Evolutionary conservation across 2,888 invertebrate species (phyloP).

Genomic region (Nomada fabriciana): DNA sequence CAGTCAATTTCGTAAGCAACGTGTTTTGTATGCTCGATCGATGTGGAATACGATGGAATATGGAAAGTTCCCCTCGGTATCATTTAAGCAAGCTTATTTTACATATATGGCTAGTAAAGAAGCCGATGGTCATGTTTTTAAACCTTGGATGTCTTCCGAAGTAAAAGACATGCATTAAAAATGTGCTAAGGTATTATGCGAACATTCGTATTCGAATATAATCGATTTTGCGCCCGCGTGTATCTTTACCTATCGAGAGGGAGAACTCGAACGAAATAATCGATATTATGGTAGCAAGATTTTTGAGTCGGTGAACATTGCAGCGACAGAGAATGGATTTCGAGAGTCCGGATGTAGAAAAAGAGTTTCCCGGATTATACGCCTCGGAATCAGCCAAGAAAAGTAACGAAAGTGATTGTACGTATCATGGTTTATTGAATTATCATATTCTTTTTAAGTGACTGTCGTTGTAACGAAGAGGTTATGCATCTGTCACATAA

Average conservation of each 20-base stretch:
- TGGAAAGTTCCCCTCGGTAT: constrained; percentile 74
- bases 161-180: not conserved
- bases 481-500: constrained; percentile 66
- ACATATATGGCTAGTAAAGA: constrained; percentile 78
- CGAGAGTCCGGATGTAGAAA: constrained; percentile 95
- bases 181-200: not conserved
- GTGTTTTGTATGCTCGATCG: constrained; percentile 69
- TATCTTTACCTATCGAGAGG: not conserved
- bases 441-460: not conserved
- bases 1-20: constrained; percentile 71
- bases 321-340: constrained; percentile 88
- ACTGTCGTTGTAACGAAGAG: constrained; percentile 33
- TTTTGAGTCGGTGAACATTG: constrained; percentile 42
- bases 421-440: constrained; percentile 81
- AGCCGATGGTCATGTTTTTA: constrained; percentile 75
- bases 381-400: constrained; percentile 92
- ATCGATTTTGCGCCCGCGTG: constrained; percentile 23
- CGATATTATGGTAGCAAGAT: constrained; percentile 44
- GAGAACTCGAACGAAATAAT: constrained; percentile 47
- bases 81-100: constrained; percentile 79
- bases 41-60: constrained; percentile 79
- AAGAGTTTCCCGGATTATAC: constrained; percentile 95
- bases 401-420: constrained; percentile 94
- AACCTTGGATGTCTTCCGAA: constrained; percentile 67
- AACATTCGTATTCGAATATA: constrained; percentile 1